phyloP scores from a whole-genome alignment of 1,140 invertebrate species.

The Papilio machaon region DNA sequence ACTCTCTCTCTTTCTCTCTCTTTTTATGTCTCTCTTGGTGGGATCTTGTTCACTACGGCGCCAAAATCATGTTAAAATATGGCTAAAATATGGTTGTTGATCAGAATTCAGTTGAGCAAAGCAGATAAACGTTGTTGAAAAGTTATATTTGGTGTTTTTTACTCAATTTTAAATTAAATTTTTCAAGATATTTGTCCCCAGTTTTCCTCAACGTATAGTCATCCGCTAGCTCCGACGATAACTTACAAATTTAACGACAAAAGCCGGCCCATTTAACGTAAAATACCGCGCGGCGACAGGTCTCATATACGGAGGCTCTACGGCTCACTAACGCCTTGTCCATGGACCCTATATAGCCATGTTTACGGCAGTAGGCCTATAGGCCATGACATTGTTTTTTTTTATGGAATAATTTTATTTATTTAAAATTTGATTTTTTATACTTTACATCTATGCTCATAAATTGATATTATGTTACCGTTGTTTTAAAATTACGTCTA shows the following conservation, averaged over 20 bases:
- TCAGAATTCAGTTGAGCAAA: too few relatives aligned
- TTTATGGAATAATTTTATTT: background rate
- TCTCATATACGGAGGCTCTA: slow-evolving; percentile 66
- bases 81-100: too few relatives aligned
- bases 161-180: background rate
- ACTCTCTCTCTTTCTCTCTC: too few relatives aligned
- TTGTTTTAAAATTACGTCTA: background rate
- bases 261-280: slow-evolving; percentile 73
- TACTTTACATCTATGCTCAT: background rate
- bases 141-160: background rate
- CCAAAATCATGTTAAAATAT: too few relatives aligned
- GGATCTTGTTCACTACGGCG: too few relatives aligned
- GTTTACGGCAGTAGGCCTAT: slow-evolving; percentile 28
- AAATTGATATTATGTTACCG: background rate
- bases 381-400: slow-evolving; percentile 30
- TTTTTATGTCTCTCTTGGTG: too few relatives aligned
- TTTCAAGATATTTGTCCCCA: background rate
- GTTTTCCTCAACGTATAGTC: background rate
- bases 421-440: background rate
- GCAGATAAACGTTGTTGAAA: background rate
- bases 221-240: slow-evolving; percentile 51
- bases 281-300: slow-evolving; percentile 68
- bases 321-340: slow-evolving; percentile 54
- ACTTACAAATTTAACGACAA: slow-evolving; percentile 76
- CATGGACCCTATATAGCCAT: slow-evolving; percentile 41